A percentile compares a stretch with the other conserved stretches of the same genome.
phyloP scores from a whole-genome alignment of 2,113 vertebrate genomes.

The Caranx melampygus region DNA sequence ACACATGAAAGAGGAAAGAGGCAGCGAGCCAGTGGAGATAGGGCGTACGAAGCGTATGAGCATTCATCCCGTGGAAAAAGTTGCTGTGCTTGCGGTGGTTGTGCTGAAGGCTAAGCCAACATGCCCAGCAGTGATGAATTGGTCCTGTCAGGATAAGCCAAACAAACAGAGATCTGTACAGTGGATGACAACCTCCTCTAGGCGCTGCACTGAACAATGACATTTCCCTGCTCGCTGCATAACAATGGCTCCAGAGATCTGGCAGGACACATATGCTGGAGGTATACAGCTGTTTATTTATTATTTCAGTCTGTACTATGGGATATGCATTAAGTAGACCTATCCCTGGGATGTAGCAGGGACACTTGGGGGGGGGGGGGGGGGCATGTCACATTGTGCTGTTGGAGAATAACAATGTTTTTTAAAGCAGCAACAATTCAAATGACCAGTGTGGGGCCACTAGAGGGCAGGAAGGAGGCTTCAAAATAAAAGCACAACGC shows the following conservation, averaged over 20 bases:
- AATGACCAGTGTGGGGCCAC: background rate
- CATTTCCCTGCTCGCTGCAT: conserved; percentile 42
- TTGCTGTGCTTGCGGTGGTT: conserved; percentile 54
- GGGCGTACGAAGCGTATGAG: conserved; percentile 12
- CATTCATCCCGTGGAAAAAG: conserved; percentile 52
- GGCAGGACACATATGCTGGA: conserved; percentile 58
- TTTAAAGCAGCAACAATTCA: conserved; percentile 11
- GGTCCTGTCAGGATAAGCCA: conserved; percentile 73
- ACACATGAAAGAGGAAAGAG: conserved; percentile 46
- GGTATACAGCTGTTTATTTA: conserved; percentile 37
- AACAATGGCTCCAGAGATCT: conserved; percentile 43
- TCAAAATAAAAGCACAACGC: conserved; percentile 9
- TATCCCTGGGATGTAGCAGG: conserved; percentile 23
- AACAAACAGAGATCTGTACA: conserved; percentile 71
- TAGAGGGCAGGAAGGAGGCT: conserved; percentile 4
- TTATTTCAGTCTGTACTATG: background rate
- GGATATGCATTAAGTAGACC: conserved; percentile 25
- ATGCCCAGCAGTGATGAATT: conserved; percentile 71
- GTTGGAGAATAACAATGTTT: conserved; percentile 4
- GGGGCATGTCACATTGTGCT: conserved; percentile 10
- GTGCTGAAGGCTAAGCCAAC: conserved; percentile 64
- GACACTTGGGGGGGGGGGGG: background rate
- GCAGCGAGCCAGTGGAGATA: conserved; percentile 54
- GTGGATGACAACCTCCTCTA: conserved; percentile 65
- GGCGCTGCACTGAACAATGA: conserved; percentile 62